phyloP scores from a whole-genome alignment of 2,797 vertebrate species.

The Spinibarbus caldwelli region DNA sequence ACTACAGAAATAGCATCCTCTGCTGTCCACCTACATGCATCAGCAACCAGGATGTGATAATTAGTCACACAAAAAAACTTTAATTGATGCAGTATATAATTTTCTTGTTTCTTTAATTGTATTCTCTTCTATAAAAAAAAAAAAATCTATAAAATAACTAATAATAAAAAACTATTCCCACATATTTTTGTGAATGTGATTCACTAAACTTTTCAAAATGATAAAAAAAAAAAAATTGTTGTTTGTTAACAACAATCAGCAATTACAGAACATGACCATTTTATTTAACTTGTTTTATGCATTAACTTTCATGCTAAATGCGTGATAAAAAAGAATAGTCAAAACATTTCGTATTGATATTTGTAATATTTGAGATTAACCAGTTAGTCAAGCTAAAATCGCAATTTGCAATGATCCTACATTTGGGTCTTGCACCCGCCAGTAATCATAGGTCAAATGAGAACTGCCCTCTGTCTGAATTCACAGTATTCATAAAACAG shows the following conservation, averaged over 20 bases:
- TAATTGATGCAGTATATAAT: not conserved
- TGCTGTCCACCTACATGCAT: not conserved
- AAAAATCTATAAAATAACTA: not conserved
- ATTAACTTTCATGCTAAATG: not conserved
- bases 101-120: not conserved
- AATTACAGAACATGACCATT: not conserved
- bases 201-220: too few relatives aligned
- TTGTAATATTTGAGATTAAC: too few relatives aligned
- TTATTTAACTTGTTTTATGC: not conserved
- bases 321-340: too few relatives aligned
- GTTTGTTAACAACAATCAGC: not conserved
- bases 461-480: not conserved
- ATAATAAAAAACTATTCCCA: not conserved
- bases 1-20: constrained; percentile 11
- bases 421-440: not conserved
- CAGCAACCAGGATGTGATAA: not conserved
- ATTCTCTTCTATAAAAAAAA: too few relatives aligned
- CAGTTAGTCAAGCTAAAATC: not conserved
- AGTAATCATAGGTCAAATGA: not conserved
- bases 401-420: not conserved
- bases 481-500: not conserved
- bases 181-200: not conserved
- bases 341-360: too few relatives aligned
- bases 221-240: too few relatives aligned
- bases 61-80: not conserved